Evolutionary conservation across 2,797 vertebrate genomes (phyloP).

Genomic region (Uromys caudimaculatus): DNA sequence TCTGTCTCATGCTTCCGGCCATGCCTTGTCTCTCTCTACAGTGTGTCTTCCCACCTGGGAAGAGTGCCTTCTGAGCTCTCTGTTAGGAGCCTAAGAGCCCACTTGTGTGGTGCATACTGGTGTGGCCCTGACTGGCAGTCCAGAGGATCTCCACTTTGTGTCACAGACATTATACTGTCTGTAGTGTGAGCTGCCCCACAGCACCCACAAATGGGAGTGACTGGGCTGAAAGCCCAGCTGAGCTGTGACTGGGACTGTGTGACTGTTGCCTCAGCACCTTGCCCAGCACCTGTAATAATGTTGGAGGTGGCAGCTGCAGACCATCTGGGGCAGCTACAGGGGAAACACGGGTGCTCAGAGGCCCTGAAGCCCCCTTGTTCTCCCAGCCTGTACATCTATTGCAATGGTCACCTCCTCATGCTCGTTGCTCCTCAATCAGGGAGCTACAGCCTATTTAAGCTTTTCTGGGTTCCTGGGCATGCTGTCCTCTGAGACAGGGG

Average conservation of each 20-base stretch:
- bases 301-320: not conserved
- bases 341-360: not conserved
- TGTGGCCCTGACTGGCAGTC: not conserved
- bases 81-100: not conserved
- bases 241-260: not conserved
- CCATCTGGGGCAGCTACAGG: not conserved
- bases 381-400: rapidly evolving
- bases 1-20: not conserved
- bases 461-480: not conserved
- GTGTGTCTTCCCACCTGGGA: not conserved
- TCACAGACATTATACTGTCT: not conserved
- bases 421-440: not conserved
- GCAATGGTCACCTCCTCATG: too few relatives aligned
- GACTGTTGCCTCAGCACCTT: too few relatives aligned
- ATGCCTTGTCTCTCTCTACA: too few relatives aligned
- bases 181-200: not conserved
- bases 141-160: too few relatives aligned
- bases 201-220: not conserved
- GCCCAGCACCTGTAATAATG: not conserved
- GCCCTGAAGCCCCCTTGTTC: not conserved
- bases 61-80: not conserved
- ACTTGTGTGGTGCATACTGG: too few relatives aligned
- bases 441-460: not conserved
- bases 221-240: not conserved
- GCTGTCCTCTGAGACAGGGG: not conserved